Base-by-base conservation (phyloP, 92 coral and sea anemone genomes). In the Palythoa caribaeorum region DNA sequence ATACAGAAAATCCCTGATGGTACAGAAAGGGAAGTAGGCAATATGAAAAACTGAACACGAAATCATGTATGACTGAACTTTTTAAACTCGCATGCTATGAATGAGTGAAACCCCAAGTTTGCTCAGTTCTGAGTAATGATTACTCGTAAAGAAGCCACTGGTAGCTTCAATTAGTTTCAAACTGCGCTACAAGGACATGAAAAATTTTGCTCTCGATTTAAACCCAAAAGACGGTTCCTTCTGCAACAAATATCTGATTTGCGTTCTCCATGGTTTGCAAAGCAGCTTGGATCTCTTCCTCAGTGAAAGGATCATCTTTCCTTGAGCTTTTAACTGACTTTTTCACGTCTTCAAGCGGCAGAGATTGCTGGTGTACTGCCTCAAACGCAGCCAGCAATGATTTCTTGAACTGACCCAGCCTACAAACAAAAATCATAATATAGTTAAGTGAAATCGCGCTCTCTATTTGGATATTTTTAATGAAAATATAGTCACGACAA, bases 201-300 rank as follows among this genome's bases (percentile, higher is more conserved):
- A 71, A 35, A 73, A 71, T 36, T 47, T 54, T 19, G 52, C 35
- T 19, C 16, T n/a, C 37, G 10, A 63, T 48, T 36, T 87, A 96
- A 76, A 96, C 93, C 17, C 94, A 94, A 92, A 95, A 92, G 1
- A 95, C 94, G 37, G 79, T 81, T 11, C 89, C 92, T 6, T 94
- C 96, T 6, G 98, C 92, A 21, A 94, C 96, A 89, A 94, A 92
- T 2, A 97, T 89, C 83, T 97, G 95, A 83, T 97, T 97, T 12
- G 95, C 98, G 28, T 95, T 93, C 73, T 95, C 93, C 99, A 97
- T 97, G 88, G 89, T 92, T 65, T 92, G 79, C 52, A 97, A 74
- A 11, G 96, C 99, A 19, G 93, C 91, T 1, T 90, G 88, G 60
- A 96, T 92, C 89, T 96, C 99, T 16, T 84, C 87, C 37, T 89